Conservation (phyloP, 1,140 invertebrate species). For the Micrasema longulum region DNA sequence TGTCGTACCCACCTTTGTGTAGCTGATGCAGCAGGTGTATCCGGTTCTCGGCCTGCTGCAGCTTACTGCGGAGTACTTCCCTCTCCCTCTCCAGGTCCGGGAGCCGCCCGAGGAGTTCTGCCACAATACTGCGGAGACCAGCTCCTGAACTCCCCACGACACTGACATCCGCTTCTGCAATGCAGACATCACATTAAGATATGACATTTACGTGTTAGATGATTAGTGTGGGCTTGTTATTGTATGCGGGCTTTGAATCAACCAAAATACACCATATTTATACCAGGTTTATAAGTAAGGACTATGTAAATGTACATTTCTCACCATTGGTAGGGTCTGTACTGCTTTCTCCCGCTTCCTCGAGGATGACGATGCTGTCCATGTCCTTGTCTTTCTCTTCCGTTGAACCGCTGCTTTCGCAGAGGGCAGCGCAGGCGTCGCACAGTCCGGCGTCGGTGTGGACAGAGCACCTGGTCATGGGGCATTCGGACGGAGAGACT, state of each 20-base stretch:
- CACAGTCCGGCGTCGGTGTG: constrained; percentile 40
- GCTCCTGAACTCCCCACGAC: constrained; percentile 18
- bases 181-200: background rate
- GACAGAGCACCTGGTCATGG: constrained; percentile 42
- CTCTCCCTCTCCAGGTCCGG: constrained; percentile 42
- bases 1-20: constrained; percentile 49
- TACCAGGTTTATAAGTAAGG: no score
- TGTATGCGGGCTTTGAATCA: background rate
- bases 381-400: constrained; percentile 2
- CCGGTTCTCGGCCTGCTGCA: constrained; percentile 48
- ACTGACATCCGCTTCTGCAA: constrained; percentile 13
- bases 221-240: background rate
- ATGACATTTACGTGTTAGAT: background rate
- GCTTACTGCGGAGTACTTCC: constrained; percentile 36
- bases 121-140: constrained; percentile 44
- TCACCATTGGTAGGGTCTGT: constrained; percentile 46
- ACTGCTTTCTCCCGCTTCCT: constrained; percentile 51
- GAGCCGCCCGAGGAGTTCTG: constrained; percentile 34
- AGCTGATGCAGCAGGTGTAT: constrained; percentile 47
- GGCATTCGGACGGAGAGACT: constrained; percentile 25
- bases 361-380: constrained; percentile 39
- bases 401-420: background rate
- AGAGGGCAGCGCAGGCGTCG: constrained; percentile 38
- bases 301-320: constrained; percentile 7
- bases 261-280: background rate